Base-by-base conservation (phyloP, 2,888 invertebrate genomes). In the Spilosoma lubricipeda region DNA sequence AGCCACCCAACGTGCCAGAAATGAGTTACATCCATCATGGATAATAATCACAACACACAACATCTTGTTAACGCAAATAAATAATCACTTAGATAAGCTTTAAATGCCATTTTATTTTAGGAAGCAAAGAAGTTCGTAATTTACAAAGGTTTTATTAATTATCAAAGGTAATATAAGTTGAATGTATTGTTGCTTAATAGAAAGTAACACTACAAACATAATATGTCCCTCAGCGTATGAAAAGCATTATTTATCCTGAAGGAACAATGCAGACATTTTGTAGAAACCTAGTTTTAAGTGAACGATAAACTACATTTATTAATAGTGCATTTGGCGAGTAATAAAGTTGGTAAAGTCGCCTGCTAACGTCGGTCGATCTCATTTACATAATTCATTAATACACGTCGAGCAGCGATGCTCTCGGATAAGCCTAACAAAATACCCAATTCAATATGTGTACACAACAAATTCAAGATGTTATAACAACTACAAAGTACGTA, bases 341-440 rank as follows among this genome's bases (percentile, higher is more conserved):
- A 91, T 92, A 90, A 90, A 91, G 90, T 89, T 86, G 86, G 89
- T 87, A 86, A 86, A 89, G 85, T 82, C 85, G 86, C 83, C 84
- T 85, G 87, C 87, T 85, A 88, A 87, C 89, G 86, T 83, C 88
- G 90, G 85, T 85, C 89, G 85, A 83, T 70, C 86, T 80, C 87
- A 94, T 94, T 94, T 93, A 90, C 93, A 94, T 94, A 94, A 93
- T 93, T 93, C 93, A 94, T 94, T 93, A 92, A 92, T 94, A 94
- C 89, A 91, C 89, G 93, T 93, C 94, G 87, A 82, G 85, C 83
- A 80, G 88, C 90, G 93, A 93, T 94, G 92, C 89, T 90, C 89
- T 90, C 92, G 86, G 93, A 93, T 94, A 93, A 92, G 90, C 89
- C 87, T 88, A 91, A 93, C 91, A 93, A 93, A 85, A 93, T 91